Evolutionary conservation across 2,797 vertebrate species (phyloP), one percentile per base, ranked within the genome.

Genomic region (Gymnoscopelus microlampas): DNA sequence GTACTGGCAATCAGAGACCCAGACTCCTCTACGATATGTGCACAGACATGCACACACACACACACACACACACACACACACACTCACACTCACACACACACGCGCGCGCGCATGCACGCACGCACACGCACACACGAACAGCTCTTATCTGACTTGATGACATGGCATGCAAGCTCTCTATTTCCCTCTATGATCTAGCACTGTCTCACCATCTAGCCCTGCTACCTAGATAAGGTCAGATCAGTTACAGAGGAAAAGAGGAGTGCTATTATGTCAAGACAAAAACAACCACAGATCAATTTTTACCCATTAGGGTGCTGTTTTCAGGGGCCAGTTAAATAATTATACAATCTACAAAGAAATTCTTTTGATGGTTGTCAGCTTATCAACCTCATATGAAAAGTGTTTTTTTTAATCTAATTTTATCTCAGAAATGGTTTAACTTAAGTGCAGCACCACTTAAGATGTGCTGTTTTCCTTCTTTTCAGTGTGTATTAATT

Each of bases 341-440:
- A 85, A 85, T 91, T 91, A 84, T 58, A 84, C 71, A 91, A 94
- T 95, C 94, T 95, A 94, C 94, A 93, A 94, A 92, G 90, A 80
- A 87, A 81, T 87, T 90, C 92, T 94, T 92, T 44, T 90, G 95
- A 96, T 94, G 90, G 93, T 94, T 94, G 91, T 93, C 87, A 50
- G 86, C 83, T 92, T 90, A 92, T 93, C 93, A 87, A 91, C 92
- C 93, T 90, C 93, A 87, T 81, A 83, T 78, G 65, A 88, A 65
- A 72, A 71, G 71, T 71, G 70, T 88, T 85, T 86, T 63, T 87
- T 85, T 86, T 66, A 11, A 74, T 84, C 67, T 80, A 68, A 73
- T 81, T 88, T 91, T 91, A 90, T 91, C 87, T 82, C 63, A 85
- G 67, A 81, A 85, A 90, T 89, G 35, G 58, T 68, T 68, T 79